These are phyloP conservation scores for Linnaemya vulpina DNA, from an alignment of 2,888 invertebrate species.

Conservation along the genomic window DNA sequence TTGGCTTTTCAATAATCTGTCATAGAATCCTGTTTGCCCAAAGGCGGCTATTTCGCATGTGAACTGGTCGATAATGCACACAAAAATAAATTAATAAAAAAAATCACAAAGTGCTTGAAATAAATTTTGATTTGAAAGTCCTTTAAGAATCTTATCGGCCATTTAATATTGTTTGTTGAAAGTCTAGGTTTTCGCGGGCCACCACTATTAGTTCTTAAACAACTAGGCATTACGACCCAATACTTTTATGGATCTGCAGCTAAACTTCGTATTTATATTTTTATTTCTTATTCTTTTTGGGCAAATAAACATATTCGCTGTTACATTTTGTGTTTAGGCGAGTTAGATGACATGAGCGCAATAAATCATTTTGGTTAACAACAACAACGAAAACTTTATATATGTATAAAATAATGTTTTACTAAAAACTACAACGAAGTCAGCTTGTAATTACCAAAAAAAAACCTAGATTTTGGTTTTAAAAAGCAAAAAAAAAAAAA, in stretches of 20 bases:
- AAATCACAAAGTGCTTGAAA: too few relatives aligned
- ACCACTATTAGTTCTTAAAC: too few relatives aligned
- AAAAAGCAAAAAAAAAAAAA: slow-evolving; percentile 1
- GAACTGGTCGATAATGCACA: too few relatives aligned
- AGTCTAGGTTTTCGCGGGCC: too few relatives aligned
- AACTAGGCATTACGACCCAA: background rate
- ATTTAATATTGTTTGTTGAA: too few relatives aligned
- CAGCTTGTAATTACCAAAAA: slow-evolving; percentile 65
- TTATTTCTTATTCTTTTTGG: background rate
- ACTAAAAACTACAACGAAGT: slow-evolving; percentile 60
- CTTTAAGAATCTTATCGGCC: too few relatives aligned
- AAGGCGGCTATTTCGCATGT: too few relatives aligned
- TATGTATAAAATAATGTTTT: slow-evolving; percentile 50
- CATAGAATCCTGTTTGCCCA: too few relatives aligned
- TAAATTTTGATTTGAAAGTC: too few relatives aligned
- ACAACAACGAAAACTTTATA: slow-evolving; percentile 18
- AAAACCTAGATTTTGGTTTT: background rate
- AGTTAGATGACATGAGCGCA: slow-evolving; percentile 59
- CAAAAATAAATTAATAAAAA: too few relatives aligned
- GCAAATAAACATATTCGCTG: slow-evolving; percentile 21
- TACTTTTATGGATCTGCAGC: slow-evolving; percentile 1
- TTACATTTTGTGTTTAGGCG: slow-evolving; percentile 62
- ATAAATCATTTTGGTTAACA: slow-evolving; percentile 65
- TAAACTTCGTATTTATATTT: background rate
- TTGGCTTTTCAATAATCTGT: too few relatives aligned